phyloP scores from a whole-genome alignment of 2,113 vertebrate species.

The Globicephala melas region DNA sequence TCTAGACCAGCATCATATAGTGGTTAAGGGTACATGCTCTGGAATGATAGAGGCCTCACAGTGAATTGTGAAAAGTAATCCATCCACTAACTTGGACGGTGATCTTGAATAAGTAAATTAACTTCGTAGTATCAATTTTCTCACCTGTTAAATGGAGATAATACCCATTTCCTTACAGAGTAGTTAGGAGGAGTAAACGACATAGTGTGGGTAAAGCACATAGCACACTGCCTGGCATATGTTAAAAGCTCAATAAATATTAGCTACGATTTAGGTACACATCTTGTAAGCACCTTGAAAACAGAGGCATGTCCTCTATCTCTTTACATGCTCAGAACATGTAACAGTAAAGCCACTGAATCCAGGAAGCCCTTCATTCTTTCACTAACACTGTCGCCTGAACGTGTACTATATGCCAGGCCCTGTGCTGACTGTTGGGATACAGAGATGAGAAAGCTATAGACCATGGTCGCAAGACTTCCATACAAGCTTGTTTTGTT shows the following conservation, averaged over 20 bases:
- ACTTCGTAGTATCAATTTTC: background rate
- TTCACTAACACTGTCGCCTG: background rate
- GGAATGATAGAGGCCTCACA: background rate
- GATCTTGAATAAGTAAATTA: background rate
- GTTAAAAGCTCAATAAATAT: background rate
- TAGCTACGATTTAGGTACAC: background rate
- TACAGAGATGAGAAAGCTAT: background rate
- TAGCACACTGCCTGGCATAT: background rate
- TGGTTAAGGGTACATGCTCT: background rate
- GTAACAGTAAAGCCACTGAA: background rate
- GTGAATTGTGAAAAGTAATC: background rate
- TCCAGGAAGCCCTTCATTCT: background rate
- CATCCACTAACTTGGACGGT: background rate
- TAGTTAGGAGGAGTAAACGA: background rate
- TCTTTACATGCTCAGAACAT: background rate
- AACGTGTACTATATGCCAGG: background rate
- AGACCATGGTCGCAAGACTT: background rate
- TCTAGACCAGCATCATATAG: background rate
- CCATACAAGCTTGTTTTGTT: background rate
- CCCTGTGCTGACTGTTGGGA: background rate
- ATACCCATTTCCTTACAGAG: background rate
- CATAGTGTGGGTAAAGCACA: background rate
- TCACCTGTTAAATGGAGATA: background rate
- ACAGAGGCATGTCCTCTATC: background rate
- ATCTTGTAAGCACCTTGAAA: background rate